phyloP scores from a whole-genome alignment of 2,113 vertebrate genomes.

The Dermatemys mawii region DNA sequence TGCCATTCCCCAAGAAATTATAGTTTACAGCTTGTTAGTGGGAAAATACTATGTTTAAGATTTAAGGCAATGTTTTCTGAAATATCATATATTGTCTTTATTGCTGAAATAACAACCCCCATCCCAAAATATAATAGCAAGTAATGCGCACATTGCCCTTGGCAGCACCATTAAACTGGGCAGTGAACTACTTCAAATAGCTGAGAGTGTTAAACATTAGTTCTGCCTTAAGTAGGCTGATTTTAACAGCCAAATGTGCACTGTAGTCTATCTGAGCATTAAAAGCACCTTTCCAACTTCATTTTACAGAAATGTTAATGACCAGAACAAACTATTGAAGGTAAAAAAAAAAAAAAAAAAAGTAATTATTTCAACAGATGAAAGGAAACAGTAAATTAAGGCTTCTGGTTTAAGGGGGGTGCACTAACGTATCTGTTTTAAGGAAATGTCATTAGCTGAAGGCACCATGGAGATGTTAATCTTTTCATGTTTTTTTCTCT shows the following conservation, averaged over 20 bases:
- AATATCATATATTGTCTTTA: slow-evolving; percentile 63
- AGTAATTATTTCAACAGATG: slow-evolving; percentile 83
- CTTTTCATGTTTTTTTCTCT: slow-evolving; percentile 54
- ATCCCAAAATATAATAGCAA: slow-evolving; percentile 36
- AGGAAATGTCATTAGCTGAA: slow-evolving; percentile 65
- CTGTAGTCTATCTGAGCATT: slow-evolving; percentile 78
- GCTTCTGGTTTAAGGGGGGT: slow-evolving; percentile 57
- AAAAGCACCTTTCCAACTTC: slow-evolving; percentile 81
- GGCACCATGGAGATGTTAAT: slow-evolving; percentile 45
- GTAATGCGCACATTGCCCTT: slow-evolving; percentile 74
- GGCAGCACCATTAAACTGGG: slow-evolving; percentile 79
- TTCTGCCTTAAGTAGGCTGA: slow-evolving; percentile 78
- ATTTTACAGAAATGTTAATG: slow-evolving; percentile 84
- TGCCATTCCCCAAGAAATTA: slow-evolving; percentile 43
- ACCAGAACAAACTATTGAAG: slow-evolving; percentile 79
- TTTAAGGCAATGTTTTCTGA: slow-evolving; percentile 48
- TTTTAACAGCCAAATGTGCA: slow-evolving; percentile 74
- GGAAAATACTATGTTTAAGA: slow-evolving; percentile 41
- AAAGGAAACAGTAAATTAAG: slow-evolving; percentile 84
- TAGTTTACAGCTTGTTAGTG: slow-evolving; percentile 49
- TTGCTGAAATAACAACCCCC: slow-evolving; percentile 44
- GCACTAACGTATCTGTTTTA: slow-evolving; percentile 63
- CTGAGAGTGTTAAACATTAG: slow-evolving; percentile 79
- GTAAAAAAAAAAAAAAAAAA: slow-evolving; percentile 70
- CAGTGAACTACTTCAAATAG: slow-evolving; percentile 82